Base-by-base conservation (phyloP, 1,140 invertebrate species). In the Orchesella cincta region DNA sequence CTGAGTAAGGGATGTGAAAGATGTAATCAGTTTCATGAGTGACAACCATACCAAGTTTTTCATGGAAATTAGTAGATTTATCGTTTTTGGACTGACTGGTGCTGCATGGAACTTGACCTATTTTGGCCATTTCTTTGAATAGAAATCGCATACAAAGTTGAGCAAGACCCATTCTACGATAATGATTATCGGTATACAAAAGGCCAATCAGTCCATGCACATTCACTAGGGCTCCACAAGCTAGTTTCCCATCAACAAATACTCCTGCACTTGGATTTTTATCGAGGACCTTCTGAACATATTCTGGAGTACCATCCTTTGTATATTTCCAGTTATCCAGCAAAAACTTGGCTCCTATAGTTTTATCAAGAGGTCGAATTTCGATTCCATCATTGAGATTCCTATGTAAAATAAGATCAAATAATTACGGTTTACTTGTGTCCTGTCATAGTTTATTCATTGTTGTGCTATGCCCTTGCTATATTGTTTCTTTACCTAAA, bases 241-340 rank as follows among this genome's bases (percentile, higher is more conserved):
- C 77, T 26, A 71, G 28, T 0, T 75, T 8, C 23, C 46, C 77
- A 1, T 75, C 26, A 14, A 75, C 46, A 62, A 26, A 78, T 35
- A 78, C 46, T 8, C 77, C 77, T n/a, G 73, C 34, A 28, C 57
- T 36, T 18, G 26, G 16, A 33, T 54, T 71, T 28, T 14, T 34
- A 16, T 75, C 46, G 0, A 78, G 5, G 1, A 70, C 18, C 33
- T 67, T 70, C 2, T 71, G 1, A 12, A 75, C 35, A 34, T 78
- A 78, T 18, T 29, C 51, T 14, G 33, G 23, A 0, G 73, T 26
- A 12, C 77, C 73, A 46, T 2, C 62, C 20, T 18, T 29, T 0
- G n/a, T 23, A 31, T 75, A 78, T 57, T 75, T 74, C 77, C 77
- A 78, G 46, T 31, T 78, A 3, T 74, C 33, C 3, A 51, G 16